Evolutionary conservation across 2,888 invertebrate species (phyloP), one percentile per base, ranked within the genome.

Genomic region (Cataglyphis cursor): DNA sequence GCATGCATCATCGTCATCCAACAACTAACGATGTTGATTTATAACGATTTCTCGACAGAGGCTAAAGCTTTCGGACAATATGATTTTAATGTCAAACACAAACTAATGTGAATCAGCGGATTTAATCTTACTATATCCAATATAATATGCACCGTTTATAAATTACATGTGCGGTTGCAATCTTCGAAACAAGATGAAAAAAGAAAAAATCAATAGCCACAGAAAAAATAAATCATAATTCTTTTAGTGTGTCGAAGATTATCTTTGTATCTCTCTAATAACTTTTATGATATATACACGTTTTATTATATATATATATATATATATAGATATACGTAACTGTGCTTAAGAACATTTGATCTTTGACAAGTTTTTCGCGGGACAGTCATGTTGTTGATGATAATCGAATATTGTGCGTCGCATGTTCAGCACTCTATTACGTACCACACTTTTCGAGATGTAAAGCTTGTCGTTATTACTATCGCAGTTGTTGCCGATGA

Each of bases 1-100:
- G n/a, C 12, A 24, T 12, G 76, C 57, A 57, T 66, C 66, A 57
- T 28, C 57, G 1, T 66, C 57, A 66, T 41, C 15, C 10, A 21
- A 3, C 10, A 41, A 59, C n/a, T 57, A 57, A 66, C 44, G n/a
- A 21, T 6, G 44, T 35, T 44, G 68, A 68, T 78, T 78, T 78
- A 66, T 78, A 68, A 68, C 24, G 57, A 78, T 78, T 78, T 68
- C 68, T 68, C 78, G 57, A 68, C 31, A 12, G 8, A 59, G 21
- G 44, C 38, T 41, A 12, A 57, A 66, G 10, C 57, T 66, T 8
- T 59, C 59, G 44, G 57, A 57, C 41, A 41, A 59, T 66, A 68
- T 24, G 21, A 68, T 44, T 78, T 66, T 59, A 78, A 44, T n/a
- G 31, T 12, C 15, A 21, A 54, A 54, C 41, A 15, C 5, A 57